A percentile compares a stretch with the other conserved stretches of the same genome.
These are phyloP conservation scores for Enhydra lutris DNA, from an alignment of 2,113 vertebrate genomes.

Conservation along the genomic window DNA sequence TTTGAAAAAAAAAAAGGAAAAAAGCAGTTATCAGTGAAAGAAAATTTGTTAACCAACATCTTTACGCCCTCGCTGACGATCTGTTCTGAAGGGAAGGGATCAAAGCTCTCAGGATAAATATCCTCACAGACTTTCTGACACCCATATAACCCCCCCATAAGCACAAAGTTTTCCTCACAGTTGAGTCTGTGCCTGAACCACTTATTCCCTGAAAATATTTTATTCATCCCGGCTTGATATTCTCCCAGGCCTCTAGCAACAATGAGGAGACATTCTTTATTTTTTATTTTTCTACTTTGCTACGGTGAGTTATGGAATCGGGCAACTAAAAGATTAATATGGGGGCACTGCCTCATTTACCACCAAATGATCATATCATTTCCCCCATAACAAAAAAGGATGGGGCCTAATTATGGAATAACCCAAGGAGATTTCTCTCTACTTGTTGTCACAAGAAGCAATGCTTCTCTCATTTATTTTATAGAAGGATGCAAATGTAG, in stretches of 20 bases:
- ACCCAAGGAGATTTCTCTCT: slow-evolving; percentile 33
- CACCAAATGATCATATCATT: slow-evolving; percentile 31
- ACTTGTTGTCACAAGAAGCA: slow-evolving; percentile 12
- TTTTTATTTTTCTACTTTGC: slow-evolving; percentile 36
- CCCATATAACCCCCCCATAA: neutral
- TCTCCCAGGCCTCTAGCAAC: neutral
- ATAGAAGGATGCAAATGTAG: neutral
- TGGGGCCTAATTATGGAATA: slow-evolving; percentile 33
- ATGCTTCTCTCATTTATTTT: slow-evolving; percentile 17
- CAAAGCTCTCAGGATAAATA: neutral
- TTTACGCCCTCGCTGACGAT: neutral
- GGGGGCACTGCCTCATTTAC: slow-evolving; percentile 26
- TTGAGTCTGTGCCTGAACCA: neutral
- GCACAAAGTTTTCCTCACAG: neutral
- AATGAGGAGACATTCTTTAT: neutral
- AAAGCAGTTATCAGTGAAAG: neutral
- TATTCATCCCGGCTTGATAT: neutral
- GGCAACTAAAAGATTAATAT: slow-evolving; percentile 25
- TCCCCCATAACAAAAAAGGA: slow-evolving; percentile 28
- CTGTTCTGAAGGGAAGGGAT: neutral
- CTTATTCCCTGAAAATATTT: neutral
- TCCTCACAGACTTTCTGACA: neutral
- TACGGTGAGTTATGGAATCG: slow-evolving; percentile 51
- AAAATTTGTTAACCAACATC: neutral
- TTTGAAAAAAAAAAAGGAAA: neutral